Evolutionary conservation across 2,113 vertebrate genomes (phyloP).

Genomic region (Hyla sarda): DNA sequence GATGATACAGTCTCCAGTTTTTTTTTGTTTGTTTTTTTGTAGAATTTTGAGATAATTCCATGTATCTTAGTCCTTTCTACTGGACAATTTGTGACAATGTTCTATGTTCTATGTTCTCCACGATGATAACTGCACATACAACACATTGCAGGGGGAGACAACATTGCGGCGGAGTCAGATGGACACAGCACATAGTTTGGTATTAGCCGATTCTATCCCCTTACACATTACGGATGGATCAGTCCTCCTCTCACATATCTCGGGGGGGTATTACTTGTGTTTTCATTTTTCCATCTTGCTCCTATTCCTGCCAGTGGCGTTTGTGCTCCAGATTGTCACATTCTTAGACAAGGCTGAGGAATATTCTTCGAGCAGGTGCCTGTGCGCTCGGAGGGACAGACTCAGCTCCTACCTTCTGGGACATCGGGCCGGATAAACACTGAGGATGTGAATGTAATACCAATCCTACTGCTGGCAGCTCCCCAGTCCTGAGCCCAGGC

Average conservation of each 20-base stretch:
- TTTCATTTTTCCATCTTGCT: constrained; percentile 42
- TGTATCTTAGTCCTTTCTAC: no score
- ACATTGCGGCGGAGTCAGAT: no score
- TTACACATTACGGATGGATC: constrained; percentile 1
- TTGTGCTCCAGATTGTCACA: constrained; percentile 40
- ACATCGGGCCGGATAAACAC: constrained; percentile 50
- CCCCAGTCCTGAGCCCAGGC: background rate
- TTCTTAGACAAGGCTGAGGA: constrained; percentile 51
- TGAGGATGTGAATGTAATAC: constrained; percentile 30
- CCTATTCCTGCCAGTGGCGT: constrained; percentile 29
- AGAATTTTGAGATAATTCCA: no score
- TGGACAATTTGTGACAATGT: no score
- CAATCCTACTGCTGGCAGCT: constrained; percentile 19
- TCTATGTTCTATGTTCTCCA: no score
- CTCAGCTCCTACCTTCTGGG: constrained; percentile 44
- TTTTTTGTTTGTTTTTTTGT: no score
- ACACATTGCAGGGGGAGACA: no score
- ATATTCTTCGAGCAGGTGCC: constrained; percentile 47
- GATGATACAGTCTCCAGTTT: no score
- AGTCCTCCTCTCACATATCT: constrained; percentile 22
- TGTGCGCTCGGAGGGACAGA: constrained; percentile 44
- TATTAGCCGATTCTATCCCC: no score
- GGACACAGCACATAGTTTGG: no score
- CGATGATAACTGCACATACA: no score
- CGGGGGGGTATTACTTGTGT: constrained; percentile 31